Conservation (phyloP, 2,113 vertebrate genomes). For the Oncorhynchus masou region DNA sequence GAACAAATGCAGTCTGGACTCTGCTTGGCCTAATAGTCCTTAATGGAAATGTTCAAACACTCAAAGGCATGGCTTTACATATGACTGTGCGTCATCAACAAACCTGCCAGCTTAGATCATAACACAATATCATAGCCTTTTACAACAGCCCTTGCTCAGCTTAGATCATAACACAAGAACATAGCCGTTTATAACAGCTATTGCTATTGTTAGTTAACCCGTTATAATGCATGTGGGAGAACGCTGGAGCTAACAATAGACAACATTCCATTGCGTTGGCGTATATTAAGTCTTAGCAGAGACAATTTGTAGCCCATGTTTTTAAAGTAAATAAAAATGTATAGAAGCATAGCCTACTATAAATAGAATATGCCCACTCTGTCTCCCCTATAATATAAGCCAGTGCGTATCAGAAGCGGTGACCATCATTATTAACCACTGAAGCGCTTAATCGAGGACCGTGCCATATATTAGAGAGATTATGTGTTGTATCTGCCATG, state of each 20-base stretch:
- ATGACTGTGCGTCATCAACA: slow-evolving; percentile 80
- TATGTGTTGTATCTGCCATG: too few relatives aligned
- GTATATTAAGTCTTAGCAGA: not conserved
- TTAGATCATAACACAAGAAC: slow-evolving; percentile 71
- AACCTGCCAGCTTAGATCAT: slow-evolving; percentile 73
- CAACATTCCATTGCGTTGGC: slow-evolving; percentile 1
- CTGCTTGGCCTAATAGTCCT: slow-evolving; percentile 55
- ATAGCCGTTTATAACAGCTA: slow-evolving; percentile 37
- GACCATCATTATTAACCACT: not conserved
- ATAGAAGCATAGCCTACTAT: too few relatives aligned
- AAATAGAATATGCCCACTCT: too few relatives aligned
- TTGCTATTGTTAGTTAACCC: slow-evolving; percentile 26
- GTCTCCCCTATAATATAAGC: not conserved
- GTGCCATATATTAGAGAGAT: not conserved
- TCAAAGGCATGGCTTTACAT: slow-evolving; percentile 55
- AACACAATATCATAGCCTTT: slow-evolving; percentile 58
- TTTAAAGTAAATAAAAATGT: too few relatives aligned
- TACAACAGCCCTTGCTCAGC: slow-evolving; percentile 1
- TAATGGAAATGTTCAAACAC: slow-evolving; percentile 66
- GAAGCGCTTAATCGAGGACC: not conserved
- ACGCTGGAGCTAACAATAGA: slow-evolving; percentile 41
- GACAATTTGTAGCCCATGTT: too few relatives aligned
- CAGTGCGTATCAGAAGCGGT: not conserved
- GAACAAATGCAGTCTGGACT: slow-evolving; percentile 58
- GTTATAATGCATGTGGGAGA: slow-evolving; percentile 55